Percentiles rank a stretch among this genome's conserved stretches.
These are phyloP conservation scores for Mythimna vitellina DNA, from an alignment of 2,888 invertebrate genomes.

Conservation along the genomic window DNA sequence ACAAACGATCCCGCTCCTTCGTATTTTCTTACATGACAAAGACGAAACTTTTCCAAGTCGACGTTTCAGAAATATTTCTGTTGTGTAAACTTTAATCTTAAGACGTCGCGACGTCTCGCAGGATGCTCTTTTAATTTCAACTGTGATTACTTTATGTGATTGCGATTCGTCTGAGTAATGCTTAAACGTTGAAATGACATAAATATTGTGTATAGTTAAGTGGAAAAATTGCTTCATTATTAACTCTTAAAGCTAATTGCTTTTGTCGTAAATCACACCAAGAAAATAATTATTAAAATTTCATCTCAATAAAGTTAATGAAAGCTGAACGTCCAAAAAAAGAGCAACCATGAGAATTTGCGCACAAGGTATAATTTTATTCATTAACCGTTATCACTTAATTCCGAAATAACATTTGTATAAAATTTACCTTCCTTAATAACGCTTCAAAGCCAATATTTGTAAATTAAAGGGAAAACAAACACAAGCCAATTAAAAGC, in stretches of 20 bases:
- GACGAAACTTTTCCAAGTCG: slow-evolving; percentile 82
- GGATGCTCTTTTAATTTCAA: slow-evolving; percentile 66
- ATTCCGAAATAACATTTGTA: slow-evolving; percentile 5
- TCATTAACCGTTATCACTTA: slow-evolving; percentile 5
- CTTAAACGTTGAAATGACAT: neutral
- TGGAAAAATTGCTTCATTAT: neutral
- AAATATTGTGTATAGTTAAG: neutral
- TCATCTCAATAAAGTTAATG: neutral
- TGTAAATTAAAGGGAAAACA: slow-evolving; percentile 49
- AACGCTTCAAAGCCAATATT: slow-evolving; percentile 41
- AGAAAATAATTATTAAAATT: neutral
- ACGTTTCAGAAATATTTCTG: slow-evolving; percentile 84
- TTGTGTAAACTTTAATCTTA: slow-evolving; percentile 77
- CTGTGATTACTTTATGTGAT: slow-evolving; percentile 65
- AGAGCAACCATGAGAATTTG: neutral
- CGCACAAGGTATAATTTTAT: neutral
- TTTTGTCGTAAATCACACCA: neutral
- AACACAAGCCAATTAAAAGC: slow-evolving; percentile 64
- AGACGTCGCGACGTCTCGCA: slow-evolving; percentile 58
- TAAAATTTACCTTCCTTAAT: slow-evolving; percentile 30
- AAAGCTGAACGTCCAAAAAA: neutral
- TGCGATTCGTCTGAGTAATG: slow-evolving; percentile 31
- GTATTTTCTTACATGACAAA: slow-evolving; percentile 87
- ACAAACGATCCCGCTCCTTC: slow-evolving; percentile 82
- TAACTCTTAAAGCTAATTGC: neutral